Evolutionary conservation across 2,797 vertebrate species (phyloP).

Genomic region (Pseudochromis fuscus): DNA sequence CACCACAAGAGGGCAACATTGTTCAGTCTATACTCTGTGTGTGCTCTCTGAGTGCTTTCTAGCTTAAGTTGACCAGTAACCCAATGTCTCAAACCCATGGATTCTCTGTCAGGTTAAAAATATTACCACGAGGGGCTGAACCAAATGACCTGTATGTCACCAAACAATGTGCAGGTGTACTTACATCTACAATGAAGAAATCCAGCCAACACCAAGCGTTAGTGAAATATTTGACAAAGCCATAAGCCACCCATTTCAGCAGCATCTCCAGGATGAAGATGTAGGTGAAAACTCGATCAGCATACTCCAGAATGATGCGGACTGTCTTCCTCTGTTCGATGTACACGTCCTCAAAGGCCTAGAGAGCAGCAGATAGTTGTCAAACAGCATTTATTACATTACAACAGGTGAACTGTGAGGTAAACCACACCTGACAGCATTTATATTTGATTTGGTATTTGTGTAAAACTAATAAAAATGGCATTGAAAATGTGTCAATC

Average conservation of each 20-base stretch:
- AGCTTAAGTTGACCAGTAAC: neutral
- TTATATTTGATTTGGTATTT: constrained; percentile 1
- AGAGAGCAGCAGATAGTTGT: constrained; percentile 31
- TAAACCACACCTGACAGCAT: neutral
- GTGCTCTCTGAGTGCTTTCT: too few relatives aligned
- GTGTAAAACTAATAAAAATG: neutral
- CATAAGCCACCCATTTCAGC: constrained; percentile 98
- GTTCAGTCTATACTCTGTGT: too few relatives aligned
- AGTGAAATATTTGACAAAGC: constrained; percentile 99
- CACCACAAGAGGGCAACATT: too few relatives aligned
- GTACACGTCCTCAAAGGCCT: constrained; percentile 99
- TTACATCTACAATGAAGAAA: constrained; percentile 99
- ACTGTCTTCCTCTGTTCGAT: constrained; percentile 98
- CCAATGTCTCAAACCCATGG: neutral
- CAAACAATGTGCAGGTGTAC: constrained; percentile 73
- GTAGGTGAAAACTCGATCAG: constrained; percentile 98
- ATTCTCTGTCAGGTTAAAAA: neutral
- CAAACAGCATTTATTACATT: constrained; percentile 5
- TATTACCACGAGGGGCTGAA: neutral
- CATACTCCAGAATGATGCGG: constrained; percentile 93
- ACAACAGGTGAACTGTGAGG: neutral
- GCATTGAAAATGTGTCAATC: neutral
- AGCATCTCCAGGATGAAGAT: constrained; percentile 99
- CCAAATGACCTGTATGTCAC: neutral
- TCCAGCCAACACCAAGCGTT: constrained; percentile 99